Evolutionary conservation across 1,140 invertebrate genomes (phyloP).

Genomic region (Diabrotica virgifera): DNA sequence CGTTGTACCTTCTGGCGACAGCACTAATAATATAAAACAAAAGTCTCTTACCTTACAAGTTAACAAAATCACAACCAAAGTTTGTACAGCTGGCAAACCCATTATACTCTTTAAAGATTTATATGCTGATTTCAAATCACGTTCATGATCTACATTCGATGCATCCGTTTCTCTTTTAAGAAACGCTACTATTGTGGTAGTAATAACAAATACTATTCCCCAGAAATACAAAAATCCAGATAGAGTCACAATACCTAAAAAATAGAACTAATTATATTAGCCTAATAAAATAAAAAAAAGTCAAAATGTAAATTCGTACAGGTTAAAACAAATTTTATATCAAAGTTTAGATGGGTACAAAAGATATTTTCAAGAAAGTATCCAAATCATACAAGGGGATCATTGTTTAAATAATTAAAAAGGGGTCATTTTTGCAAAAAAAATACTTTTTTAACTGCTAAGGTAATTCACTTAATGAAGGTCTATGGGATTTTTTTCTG

Average conservation of each 20-base stretch:
- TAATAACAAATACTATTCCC: slow-evolving; percentile 87
- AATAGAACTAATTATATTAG: neutral
- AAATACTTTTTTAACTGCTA: too few relatives aligned
- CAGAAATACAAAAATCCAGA: slow-evolving; percentile 92
- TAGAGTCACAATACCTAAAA: slow-evolving; percentile 76
- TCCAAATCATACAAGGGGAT: too few relatives aligned
- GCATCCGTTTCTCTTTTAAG: slow-evolving; percentile 79
- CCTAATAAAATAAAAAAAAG: too few relatives aligned
- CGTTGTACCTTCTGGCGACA: too few relatives aligned
- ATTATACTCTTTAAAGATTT: slow-evolving; percentile 80
- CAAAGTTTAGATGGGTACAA: too few relatives aligned
- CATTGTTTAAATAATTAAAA: too few relatives aligned
- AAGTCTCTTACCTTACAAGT: slow-evolving; percentile 77
- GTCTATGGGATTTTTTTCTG: too few relatives aligned
- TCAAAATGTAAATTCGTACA: too few relatives aligned
- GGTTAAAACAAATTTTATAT: too few relatives aligned
- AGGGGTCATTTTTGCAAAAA: too few relatives aligned
- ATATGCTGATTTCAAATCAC: slow-evolving; percentile 72
- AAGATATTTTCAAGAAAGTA: too few relatives aligned
- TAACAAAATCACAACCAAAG: slow-evolving; percentile 76
- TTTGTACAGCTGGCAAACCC: slow-evolving; percentile 75
- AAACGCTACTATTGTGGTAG: slow-evolving; percentile 86
- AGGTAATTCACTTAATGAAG: too few relatives aligned
- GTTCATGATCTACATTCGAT: slow-evolving; percentile 44
- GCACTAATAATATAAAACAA: slow-evolving; percentile 9